Percentiles rank a stretch among this genome's conserved stretches.
These are phyloP conservation scores for Anagrus nilaparvatae DNA, from an alignment of 1,140 invertebrate genomes.

Conservation along the genomic window DNA sequence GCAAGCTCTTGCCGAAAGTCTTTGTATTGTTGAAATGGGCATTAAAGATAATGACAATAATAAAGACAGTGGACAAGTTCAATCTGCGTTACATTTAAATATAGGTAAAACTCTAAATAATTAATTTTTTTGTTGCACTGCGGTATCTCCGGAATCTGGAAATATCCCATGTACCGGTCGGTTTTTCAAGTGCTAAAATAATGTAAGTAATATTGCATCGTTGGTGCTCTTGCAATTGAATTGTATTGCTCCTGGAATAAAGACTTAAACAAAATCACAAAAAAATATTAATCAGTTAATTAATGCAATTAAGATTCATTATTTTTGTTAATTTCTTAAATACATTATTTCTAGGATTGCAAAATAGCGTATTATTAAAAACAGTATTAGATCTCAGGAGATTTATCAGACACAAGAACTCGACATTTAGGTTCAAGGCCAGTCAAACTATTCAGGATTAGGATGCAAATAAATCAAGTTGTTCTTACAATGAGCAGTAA, in stretches of 20 bases:
- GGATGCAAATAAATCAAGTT: conserved; percentile 90
- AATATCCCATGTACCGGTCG: too few species aligned
- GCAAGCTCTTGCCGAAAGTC: conserved; percentile 91
- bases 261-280: too few species aligned
- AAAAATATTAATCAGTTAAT: too few species aligned
- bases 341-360: conserved; percentile 51
- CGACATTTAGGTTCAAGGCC: conserved; percentile 89
- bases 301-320: too few species aligned
- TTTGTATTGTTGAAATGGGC: conserved; percentile 88
- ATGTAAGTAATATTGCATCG: too few species aligned
- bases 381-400: conserved; percentile 95
- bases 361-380: conserved; percentile 91
- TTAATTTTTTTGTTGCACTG: too few species aligned
- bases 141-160: too few species aligned
- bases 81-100: conserved; percentile 83
- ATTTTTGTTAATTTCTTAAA: too few species aligned
- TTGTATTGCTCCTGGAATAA: too few species aligned
- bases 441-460: conserved; percentile 91
- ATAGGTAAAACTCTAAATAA: too few species aligned
- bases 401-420: conserved; percentile 92
- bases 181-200: too few species aligned
- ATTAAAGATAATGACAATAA: conserved; percentile 48
- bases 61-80: conserved; percentile 44
- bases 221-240: too few species aligned
- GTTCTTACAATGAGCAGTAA: conserved; percentile 94